Conservation (phyloP, 2,797 vertebrate genomes). For the Phrynocephalus forsythii region DNA sequence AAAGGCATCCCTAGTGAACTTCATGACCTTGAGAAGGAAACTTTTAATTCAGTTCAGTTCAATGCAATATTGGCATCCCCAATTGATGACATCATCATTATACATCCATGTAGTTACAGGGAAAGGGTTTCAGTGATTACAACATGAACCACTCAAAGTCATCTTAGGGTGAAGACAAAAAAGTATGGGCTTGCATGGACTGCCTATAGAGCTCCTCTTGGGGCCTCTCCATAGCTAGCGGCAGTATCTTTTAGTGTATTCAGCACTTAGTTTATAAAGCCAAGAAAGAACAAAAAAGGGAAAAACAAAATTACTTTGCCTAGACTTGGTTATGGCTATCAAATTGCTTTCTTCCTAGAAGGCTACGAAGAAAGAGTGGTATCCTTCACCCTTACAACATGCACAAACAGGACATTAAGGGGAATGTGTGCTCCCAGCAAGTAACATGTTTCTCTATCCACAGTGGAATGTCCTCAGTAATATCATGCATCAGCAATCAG, state of each 20-base stretch:
- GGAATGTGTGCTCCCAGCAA: too few relatives aligned
- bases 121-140: too few relatives aligned
- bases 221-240: background rate
- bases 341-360: background rate
- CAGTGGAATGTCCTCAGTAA: too few relatives aligned
- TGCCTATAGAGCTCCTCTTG: background rate
- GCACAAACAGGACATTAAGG: too few relatives aligned
- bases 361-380: background rate
- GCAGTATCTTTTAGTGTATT: background rate
- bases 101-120: too few relatives aligned
- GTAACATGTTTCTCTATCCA: too few relatives aligned
- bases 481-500: too few relatives aligned
- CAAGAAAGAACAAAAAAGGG: background rate
- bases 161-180: background rate
- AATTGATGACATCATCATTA: too few relatives aligned
- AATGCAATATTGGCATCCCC: too few relatives aligned
- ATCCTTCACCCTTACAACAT: background rate
- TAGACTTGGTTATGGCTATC: background rate
- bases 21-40: too few relatives aligned
- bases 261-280: background rate
- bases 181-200: background rate
- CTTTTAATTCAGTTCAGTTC: too few relatives aligned
- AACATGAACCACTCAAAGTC: background rate
- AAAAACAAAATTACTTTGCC: background rate
- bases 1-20: too few relatives aligned